Base-by-base conservation (phyloP, 2,113 vertebrate genomes). In the Pardalotus punctatus region DNA sequence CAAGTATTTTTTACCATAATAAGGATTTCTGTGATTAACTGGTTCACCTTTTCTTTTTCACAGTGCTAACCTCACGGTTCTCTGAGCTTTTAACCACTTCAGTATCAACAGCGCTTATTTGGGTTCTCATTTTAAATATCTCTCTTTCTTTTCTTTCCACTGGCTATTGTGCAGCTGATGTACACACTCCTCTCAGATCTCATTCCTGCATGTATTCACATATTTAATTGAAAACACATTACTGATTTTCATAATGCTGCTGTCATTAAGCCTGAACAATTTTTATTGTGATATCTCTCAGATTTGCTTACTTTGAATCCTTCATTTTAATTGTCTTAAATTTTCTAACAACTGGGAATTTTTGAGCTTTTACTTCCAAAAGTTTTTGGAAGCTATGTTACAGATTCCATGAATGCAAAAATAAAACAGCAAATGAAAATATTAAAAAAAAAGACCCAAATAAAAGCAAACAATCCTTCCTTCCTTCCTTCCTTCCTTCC, bases 171-270 rank as follows among this genome's bases (percentile, higher is more conserved):
- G 42, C 14, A 81, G 51, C 33, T 8, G 1, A 72, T 38, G 27
- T 47, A 56, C 23, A 58, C 8, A 35, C 6, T 76, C 33, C 53
- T 86, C 33, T 82, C 54, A 76, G 29, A 64, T 18, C 25, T 72
- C 3, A 0, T 51, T 77, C 27, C 42, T 43, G 23, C 27, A 51
- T 0, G 0, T 47, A 35, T 24, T 51, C 27, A 60, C 8, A 3
- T 48, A 86, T 60, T 80, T 67, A 69, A 28, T 35, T 83, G 67
- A 72, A 95, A 94, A 72, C 4, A 72, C 10, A 33, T 58, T n/a
- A 33, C 14, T 53, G 14, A 57, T 47, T 87, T 66, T 81, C 6
- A 13, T 66, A 54, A 45, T 4, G 7, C 5, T 65, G 19, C 21
- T 16, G 9, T 67, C 56, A 74, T 64, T 67, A 79, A 87, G 35